Base-by-base conservation (phyloP, 2,113 vertebrate genomes). In the Hydropotes inermis region DNA sequence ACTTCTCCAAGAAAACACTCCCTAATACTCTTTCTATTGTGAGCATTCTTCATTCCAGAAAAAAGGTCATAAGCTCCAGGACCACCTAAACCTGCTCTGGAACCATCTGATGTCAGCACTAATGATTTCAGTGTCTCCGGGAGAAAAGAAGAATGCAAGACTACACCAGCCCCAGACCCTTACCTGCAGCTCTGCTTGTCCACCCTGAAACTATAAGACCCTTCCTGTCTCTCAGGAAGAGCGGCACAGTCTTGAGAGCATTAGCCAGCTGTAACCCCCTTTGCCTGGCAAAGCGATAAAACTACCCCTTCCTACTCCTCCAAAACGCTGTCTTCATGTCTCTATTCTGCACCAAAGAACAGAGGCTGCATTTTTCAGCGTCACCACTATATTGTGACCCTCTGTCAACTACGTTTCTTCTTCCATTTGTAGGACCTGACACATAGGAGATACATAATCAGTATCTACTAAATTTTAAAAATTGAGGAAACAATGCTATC, bases 391-490 rank as follows among this genome's bases (percentile, higher is more conserved):
- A 30, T 21, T 19, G 2, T 17, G 50, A 14, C 13, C 11, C 15
- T n/a, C 21, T 6, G 17, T 23, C 52, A 45, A 3, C 25, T 30
- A 9, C 8, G 6, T 23, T 76, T 91, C 50, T 30, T 60, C 39
- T 70, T 55, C 52, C 67, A 47, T 45, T 83, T 70, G 1, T 13
- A 5, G 6, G 4, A 19, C 14, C 33, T 64, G 60, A 60, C 14
- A 36, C 11, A 7, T 6, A 27, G 17, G 0, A 83, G 15, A 27
- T 43, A 1, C 12, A 0, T n/a, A 11, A 60, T 58, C 0, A 23
- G n/a, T 17, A 60, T 55, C 12, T 64, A 15, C 50, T 83, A 39
- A 19, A 27, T 54, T 45, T 16, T 45, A 45, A 1, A 86, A 60
- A 84, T 39, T 12, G 17, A 60, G 25, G 30, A 74, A 27, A 3